Evolutionary conservation across 2,888 invertebrate genomes (phyloP).

Genomic region (Idaea dimidiata): DNA sequence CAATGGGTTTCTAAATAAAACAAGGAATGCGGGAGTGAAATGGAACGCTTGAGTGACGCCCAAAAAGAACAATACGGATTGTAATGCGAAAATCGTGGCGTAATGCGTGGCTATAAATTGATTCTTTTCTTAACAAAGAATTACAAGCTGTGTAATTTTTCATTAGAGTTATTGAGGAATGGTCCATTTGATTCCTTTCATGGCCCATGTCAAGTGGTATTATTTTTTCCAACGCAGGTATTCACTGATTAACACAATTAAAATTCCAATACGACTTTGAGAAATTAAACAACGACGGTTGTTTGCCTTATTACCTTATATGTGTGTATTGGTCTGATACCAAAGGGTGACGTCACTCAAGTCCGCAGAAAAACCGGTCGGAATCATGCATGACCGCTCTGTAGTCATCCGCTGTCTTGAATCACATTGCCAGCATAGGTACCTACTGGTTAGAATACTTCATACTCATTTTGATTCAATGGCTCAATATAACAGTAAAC

Average conservation of each 20-base stretch:
- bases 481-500: conserved; percentile 11
- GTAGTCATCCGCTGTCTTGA: conserved; percentile 65
- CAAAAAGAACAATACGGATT: conserved; percentile 31
- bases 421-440: conserved; percentile 44
- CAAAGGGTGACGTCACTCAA: conserved; percentile 59
- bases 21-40: conserved; percentile 23
- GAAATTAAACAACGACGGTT: conserved; percentile 37
- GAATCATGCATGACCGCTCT: conserved; percentile 63
- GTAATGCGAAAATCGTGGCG: background rate
- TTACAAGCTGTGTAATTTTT: background rate
- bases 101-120: conserved; percentile 26
- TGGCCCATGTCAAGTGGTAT: conserved; percentile 20
- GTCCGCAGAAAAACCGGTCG: conserved; percentile 69
- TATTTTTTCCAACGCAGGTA: conserved; percentile 12
- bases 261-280: conserved; percentile 30
- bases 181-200: conserved; percentile 20
- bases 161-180: too few species aligned
- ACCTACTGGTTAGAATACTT: conserved; percentile 42
- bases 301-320: conserved; percentile 46
- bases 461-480: conserved; percentile 33
- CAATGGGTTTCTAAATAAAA: conserved; percentile 41
- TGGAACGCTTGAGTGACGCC: conserved; percentile 38
- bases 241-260: conserved; percentile 11
- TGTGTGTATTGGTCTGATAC: conserved; percentile 46
- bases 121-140: conserved; percentile 17